phyloP scores from a whole-genome alignment of 1,140 invertebrate genomes.

The Diuraphis noxia region DNA sequence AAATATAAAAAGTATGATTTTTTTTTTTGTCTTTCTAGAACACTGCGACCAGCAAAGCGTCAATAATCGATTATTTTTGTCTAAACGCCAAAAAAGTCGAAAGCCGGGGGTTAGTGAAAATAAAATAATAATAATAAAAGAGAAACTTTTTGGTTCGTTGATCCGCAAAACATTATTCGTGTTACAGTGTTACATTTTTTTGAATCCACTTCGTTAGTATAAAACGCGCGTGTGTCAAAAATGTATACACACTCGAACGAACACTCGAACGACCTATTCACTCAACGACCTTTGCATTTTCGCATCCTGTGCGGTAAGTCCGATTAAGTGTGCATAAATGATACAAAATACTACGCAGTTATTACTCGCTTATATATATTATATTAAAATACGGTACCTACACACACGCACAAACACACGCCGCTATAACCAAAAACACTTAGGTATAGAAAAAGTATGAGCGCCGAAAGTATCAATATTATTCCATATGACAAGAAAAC shows the following conservation, averaged over 20 bases:
- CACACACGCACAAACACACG: not conserved
- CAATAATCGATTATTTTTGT: conserved; percentile 53
- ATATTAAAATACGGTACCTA: not conserved
- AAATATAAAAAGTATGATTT: no score
- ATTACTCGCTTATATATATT: not conserved
- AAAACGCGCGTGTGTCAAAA: conserved; percentile 26
- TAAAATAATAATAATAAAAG: conserved; percentile 35
- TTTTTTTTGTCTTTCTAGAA: conserved; percentile 39
- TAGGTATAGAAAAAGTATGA: not conserved
- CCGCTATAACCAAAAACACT: not conserved
- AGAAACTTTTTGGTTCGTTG: conserved; percentile 48
- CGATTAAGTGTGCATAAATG: conserved; percentile 14
- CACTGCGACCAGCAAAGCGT: conserved; percentile 32
- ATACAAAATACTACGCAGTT: not conserved
- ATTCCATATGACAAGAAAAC: not conserved
- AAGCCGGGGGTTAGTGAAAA: conserved; percentile 22
- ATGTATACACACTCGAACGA: conserved; percentile 21
- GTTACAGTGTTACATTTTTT: conserved; percentile 40
- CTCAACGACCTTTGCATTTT: conserved; percentile 1
- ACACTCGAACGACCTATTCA: not conserved
- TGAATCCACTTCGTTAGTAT: conserved; percentile 52
- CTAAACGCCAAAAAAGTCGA: conserved; percentile 45
- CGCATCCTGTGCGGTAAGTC: conserved; percentile 13
- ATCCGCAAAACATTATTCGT: conserved; percentile 43
- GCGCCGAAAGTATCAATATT: not conserved